These are phyloP conservation scores for Acrocephalus kingi DNA, from an alignment of 2,113 vertebrate genomes.

Conservation along the genomic window DNA sequence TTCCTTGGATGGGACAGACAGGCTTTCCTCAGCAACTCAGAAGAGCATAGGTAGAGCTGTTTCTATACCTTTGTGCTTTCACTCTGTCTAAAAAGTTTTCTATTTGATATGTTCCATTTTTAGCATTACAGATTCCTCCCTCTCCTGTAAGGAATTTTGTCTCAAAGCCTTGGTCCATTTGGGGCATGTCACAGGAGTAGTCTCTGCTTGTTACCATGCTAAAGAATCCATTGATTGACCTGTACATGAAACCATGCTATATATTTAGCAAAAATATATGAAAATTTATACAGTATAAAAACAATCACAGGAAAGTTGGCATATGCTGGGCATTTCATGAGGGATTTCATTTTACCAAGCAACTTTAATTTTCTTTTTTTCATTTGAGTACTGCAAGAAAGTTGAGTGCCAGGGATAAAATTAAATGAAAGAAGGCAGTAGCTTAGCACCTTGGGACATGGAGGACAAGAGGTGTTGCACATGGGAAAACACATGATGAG, in stretches of 20 bases:
- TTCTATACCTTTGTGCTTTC: neutral
- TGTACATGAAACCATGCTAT: neutral
- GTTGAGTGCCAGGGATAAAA: conserved; percentile 25
- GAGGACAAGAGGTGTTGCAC: conserved; percentile 41
- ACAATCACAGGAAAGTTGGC: neutral
- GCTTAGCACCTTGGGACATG: conserved; percentile 1
- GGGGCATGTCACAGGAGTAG: neutral
- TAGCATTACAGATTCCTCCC: neutral
- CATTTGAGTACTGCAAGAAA: neutral
- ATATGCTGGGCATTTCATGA: conserved; percentile 17
- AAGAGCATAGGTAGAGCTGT: neutral
- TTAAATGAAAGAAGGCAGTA: conserved; percentile 5
- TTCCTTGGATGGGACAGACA: neutral
- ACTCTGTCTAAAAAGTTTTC: neutral
- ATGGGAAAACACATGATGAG: conserved; percentile 27
- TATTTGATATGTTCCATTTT: neutral
- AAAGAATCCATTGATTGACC: neutral
- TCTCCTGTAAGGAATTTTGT: neutral
- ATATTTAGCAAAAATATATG: neutral
- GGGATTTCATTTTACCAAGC: neutral
- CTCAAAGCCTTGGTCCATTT: neutral
- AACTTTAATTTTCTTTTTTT: neutral
- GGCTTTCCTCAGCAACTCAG: neutral
- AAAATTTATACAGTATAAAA: neutral
- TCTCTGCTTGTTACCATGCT: neutral